Evolutionary conservation across 30 jellyfish, hydroid and myxozoan species (phyloP).

Genomic region (Catostylus mosaicus): DNA sequence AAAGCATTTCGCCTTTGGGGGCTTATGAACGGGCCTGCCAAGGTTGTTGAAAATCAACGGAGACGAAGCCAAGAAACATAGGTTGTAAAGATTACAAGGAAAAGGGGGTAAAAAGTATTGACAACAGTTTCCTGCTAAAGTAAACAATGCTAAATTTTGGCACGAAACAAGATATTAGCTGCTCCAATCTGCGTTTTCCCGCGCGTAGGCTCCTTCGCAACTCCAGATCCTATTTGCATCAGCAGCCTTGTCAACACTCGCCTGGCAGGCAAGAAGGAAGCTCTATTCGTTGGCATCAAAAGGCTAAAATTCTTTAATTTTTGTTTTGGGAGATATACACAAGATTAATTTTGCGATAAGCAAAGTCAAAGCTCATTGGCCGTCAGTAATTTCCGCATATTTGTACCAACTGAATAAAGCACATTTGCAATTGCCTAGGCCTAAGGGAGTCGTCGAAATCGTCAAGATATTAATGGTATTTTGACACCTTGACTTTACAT

Average conservation of each 20-base stretch:
- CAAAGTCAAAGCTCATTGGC: background rate
- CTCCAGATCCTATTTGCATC: background rate
- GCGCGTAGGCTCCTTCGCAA: conserved; percentile 12
- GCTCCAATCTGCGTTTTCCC: background rate
- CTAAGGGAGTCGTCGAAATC: background rate
- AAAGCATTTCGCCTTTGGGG: too few species aligned
- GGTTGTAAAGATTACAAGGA: too few species aligned
- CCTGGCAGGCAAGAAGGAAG: conserved; percentile 8
- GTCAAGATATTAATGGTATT: background rate
- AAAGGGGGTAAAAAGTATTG: too few species aligned
- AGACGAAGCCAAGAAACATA: too few species aligned
- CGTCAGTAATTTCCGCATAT: background rate
- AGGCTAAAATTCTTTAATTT: background rate
- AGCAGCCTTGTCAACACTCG: background rate
- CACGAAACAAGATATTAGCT: background rate
- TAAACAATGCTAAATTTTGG: too few species aligned
- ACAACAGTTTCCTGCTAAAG: too few species aligned
- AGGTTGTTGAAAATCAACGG: too few species aligned
- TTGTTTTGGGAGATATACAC: background rate
- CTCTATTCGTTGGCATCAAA: background rate
- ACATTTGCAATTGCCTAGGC: background rate
- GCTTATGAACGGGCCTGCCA: too few species aligned
- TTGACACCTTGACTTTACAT: background rate
- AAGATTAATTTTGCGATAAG: background rate
- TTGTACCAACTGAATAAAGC: background rate